Conservation (phyloP, 2,113 vertebrate species). For the Nicator chloris region DNA sequence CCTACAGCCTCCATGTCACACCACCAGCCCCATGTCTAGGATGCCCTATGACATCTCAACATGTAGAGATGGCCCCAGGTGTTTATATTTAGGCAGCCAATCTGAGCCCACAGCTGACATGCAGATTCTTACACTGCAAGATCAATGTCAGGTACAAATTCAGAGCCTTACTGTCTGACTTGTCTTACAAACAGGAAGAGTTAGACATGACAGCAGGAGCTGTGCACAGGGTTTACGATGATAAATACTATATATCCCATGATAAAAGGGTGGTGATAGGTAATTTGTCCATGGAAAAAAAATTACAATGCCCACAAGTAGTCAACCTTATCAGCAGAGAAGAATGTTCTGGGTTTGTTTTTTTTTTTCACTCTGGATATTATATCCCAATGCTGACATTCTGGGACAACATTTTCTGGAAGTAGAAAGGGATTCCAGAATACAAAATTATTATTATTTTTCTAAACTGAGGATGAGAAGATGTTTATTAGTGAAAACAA, state of each 20-base stretch:
- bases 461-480: background rate
- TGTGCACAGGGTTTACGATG: background rate
- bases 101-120: background rate
- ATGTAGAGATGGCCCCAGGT: background rate
- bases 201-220: background rate
- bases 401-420: background rate
- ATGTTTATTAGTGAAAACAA: background rate
- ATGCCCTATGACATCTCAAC: accelerated
- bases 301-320: background rate
- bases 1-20: background rate
- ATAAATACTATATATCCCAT: background rate
- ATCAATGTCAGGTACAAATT: background rate
- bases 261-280: background rate
- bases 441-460: background rate
- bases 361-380: background rate
- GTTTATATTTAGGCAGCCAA: background rate
- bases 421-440: background rate
- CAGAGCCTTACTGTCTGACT: background rate
- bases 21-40: background rate
- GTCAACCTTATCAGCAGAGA: background rate
- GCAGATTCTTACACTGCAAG: background rate
- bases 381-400: background rate
- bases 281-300: background rate
- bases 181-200: background rate
- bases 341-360: background rate